Evolutionary conservation across 2,888 invertebrate species (phyloP).

Genomic region (Andrena chrysosceles): DNA sequence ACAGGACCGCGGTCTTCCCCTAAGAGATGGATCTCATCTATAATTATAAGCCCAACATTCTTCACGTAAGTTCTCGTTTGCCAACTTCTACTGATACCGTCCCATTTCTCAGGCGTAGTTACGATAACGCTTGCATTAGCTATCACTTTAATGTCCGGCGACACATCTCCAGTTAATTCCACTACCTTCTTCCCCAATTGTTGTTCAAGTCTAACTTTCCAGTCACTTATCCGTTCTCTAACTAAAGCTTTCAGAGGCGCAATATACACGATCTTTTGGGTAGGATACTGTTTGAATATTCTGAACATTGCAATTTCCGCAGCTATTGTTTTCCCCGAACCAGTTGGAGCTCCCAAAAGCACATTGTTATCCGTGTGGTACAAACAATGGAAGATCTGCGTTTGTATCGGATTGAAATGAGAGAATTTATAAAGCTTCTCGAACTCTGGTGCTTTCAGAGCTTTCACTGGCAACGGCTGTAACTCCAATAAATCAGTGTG

Average conservation of each 20-base stretch:
- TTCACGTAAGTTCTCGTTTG: constrained; percentile 97
- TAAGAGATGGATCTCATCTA: constrained; percentile 99
- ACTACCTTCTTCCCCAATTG: constrained; percentile 93
- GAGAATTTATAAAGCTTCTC: constrained; percentile 95
- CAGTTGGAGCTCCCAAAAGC: constrained; percentile 97
- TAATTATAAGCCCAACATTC: constrained; percentile 95
- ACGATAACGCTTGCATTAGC: constrained; percentile 96
- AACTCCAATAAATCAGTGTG: constrained; percentile 97
- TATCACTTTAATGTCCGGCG: constrained; percentile 94
- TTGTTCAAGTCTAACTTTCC: constrained; percentile 93
- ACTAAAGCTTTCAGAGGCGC: constrained; percentile 99
- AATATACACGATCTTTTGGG: constrained; percentile 97
- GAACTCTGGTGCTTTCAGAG: constrained; percentile 91
- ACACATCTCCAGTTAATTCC: constrained; percentile 97
- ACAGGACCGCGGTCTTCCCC: constrained; percentile 96
- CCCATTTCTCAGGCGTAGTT: constrained; percentile 99
- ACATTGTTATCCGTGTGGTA: constrained; percentile 98
- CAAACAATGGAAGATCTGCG: constrained; percentile 98
- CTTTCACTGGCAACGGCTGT: constrained; percentile 94
- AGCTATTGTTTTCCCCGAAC: constrained; percentile 99
- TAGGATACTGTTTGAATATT: constrained; percentile 93
- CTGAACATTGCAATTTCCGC: constrained; percentile 99
- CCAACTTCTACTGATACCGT: constrained; percentile 99
- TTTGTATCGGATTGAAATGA: constrained; percentile 99
- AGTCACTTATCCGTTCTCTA: constrained; percentile 97